Base-by-base conservation (phyloP, 2,113 vertebrate genomes). In the Mola mola region DNA sequence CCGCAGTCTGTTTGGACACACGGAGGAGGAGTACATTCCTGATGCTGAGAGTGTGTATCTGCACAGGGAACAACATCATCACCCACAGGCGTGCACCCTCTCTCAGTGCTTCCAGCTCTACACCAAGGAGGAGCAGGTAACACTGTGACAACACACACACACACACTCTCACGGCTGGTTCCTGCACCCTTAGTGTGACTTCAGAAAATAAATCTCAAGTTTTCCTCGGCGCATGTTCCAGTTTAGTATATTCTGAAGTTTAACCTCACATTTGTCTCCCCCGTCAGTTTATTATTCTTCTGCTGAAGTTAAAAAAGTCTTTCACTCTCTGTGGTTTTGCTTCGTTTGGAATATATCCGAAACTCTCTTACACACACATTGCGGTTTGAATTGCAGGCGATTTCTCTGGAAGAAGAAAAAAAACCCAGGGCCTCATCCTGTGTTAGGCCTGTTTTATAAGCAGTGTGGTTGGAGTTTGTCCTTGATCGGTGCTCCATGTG, bases 81-180 rank as follows among this genome's bases (percentile, higher is more conserved):
- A 99, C 85, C 96, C 97, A 8, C 97, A 98, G 82, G 94, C 92
- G 69, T 99, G 96, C 93, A 97, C 94, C 66, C 93, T 99, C 28
- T 93, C 97, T 60, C 96, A 98, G 88, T 99, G 97, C 90, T 97
- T 99, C 81, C 96, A 98, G 75, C 95, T 99, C 29, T 99, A 99
- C 93, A 99, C 97, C 84, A 98, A 98, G 93, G 97, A 99, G 91
- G 97, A 99, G 50, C 95, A 97, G 95, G 97, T 98, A 84, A 72
- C 26, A 13, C 8, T 16, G 9, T 26, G 15, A 10, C 2, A 26
- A 2, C 3, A 6, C 5, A 13, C 20, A 13, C 52, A 2, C 50
- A 24, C 17, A 51, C 7, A 48, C 24, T 26, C 28, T 34, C 17
- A 37, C 17, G 1, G 0, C 43, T 62, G 20, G 4, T n/a, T 25